Evolutionary conservation across 1,140 invertebrate species (phyloP), one percentile per base, ranked within the genome.

Genomic region (Calliphora vicina): DNA sequence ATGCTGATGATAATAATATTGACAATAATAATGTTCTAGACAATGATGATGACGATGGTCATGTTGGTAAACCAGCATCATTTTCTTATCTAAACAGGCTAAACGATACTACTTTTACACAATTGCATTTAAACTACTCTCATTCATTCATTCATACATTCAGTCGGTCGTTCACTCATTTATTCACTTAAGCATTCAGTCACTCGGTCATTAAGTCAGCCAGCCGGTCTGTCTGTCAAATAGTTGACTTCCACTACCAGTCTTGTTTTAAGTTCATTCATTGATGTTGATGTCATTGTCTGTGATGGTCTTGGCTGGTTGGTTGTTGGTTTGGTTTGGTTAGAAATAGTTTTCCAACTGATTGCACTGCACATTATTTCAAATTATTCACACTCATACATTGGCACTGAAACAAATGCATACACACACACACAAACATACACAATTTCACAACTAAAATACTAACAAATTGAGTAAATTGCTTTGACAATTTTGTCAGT

Each of bases 291-390:
- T 57, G 50, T 57, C 12, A 25, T 5, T 23, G 61, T 67, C 61
- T 23, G 20, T 67, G 61, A 67, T 67, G 61, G 61, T 67, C 50
- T 57, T 57, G 50, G n/a, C 50, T 57, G 50, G 50, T n/a, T 57
- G 45, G 45, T 57, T 57, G 50, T 6, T n/a, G 15, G 50, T 17
- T 57, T 57, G 50, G 50, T 57, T 57, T 67, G 61, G 61, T 67
- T 67, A 67, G 20, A 67, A 67, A 67, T 67, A 67, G 61, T 67
- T 67, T 67, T 67, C 61, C 61, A 67, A 67, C 61, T 67, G 61
- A 67, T 67, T 67, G 61, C 61, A 23, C 61, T 23, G 23, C 8
- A 67, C 61, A 67, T 67, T 67, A 67, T 67, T 67, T 67, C 61
- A 67, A 67, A 57, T 25, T 67, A 67, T 67, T 67, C 61, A 67